These are phyloP conservation scores for Drosophila phalerata DNA, from an alignment of 2,888 invertebrate genomes.

Conservation along the genomic window DNA sequence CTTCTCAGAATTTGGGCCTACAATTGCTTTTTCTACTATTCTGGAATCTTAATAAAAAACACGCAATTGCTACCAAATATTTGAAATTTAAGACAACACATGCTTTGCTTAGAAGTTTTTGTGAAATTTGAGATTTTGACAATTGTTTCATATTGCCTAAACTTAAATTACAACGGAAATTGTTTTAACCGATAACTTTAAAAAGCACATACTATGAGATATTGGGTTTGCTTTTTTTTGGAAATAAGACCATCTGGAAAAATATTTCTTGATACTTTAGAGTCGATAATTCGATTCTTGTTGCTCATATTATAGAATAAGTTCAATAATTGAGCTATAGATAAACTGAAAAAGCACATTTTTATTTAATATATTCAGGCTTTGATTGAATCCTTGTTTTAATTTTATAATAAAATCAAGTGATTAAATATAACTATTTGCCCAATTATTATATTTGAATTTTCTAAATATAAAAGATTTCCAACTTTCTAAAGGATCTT, in stretches of 20 bases:
- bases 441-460: too few relatives aligned
- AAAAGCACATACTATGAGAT: not conserved
- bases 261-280: not conserved
- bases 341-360: not conserved
- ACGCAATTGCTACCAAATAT: conserved; percentile 9
- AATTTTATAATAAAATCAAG: too few relatives aligned
- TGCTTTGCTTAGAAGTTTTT: not conserved
- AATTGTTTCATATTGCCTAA: not conserved
- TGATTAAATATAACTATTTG: too few relatives aligned
- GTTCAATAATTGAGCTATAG: not conserved
- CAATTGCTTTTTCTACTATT: conserved; percentile 4
- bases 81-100: conserved; percentile 6
- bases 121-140: conserved; percentile 1
- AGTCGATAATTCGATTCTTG: not conserved
- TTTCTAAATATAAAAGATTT: too few relatives aligned
- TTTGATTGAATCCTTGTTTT: too few relatives aligned
- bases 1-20: conserved; percentile 19
- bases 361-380: too few relatives aligned
- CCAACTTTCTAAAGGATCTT: too few relatives aligned
- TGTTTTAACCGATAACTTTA: not conserved
- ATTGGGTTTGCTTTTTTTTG: not conserved
- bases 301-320: not conserved
- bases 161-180: not conserved
- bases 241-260: not conserved
- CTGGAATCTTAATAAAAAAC: not conserved